Conservation (phyloP, 2,113 vertebrate genomes). For the Jacana jacana region DNA sequence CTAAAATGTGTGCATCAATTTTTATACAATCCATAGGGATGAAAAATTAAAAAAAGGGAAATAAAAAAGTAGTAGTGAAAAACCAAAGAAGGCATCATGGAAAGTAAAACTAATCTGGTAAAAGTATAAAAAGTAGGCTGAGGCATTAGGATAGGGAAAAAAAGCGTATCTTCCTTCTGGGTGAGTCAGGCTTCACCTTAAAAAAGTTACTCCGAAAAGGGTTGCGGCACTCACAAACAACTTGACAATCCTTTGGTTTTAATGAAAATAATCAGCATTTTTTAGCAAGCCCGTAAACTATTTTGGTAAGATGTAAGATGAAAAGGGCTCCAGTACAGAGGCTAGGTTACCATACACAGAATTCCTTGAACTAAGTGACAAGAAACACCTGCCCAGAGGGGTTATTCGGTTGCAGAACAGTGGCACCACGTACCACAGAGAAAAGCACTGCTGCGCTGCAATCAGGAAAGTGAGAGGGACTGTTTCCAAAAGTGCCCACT, state of each 20-base stretch:
- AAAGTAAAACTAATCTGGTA: not conserved
- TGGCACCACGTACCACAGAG: accelerated
- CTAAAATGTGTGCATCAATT: not conserved
- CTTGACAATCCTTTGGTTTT: not conserved
- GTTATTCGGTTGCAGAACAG: not conserved
- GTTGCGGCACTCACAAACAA: not conserved
- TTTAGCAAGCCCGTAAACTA: not conserved
- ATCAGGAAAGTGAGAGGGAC: not conserved
- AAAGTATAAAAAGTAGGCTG: not conserved
- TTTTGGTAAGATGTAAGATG: not conserved
- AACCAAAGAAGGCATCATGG: not conserved
- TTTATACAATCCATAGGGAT: not conserved
- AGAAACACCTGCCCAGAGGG: not conserved
- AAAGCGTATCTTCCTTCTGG: not conserved
- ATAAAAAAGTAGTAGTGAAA: not conserved
- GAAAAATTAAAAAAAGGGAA: not conserved
- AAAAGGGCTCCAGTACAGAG: not conserved
- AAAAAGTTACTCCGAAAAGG: not conserved
- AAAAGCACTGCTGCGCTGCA: not conserved
- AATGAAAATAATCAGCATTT: not conserved
- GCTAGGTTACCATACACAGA: not conserved
- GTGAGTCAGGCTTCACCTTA: not conserved
- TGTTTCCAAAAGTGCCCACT: not conserved
- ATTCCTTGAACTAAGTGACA: not conserved
- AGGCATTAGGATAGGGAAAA: not conserved